Base-by-base conservation (phyloP, 2,113 vertebrate genomes). In the Thalassarche chlororhynchos region DNA sequence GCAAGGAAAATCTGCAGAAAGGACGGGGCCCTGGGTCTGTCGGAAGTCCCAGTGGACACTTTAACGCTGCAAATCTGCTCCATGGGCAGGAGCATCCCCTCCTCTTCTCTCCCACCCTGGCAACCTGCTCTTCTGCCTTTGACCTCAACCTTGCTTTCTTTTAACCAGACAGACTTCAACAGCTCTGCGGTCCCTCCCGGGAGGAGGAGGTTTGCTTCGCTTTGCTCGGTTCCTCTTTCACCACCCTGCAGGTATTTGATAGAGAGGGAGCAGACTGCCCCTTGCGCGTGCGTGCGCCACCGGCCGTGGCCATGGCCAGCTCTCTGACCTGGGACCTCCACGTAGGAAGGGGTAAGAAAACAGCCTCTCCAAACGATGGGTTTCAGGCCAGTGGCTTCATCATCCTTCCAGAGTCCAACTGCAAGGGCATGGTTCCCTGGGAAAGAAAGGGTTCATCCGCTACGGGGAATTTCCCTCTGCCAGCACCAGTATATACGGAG, bases 401-500 rank as follows among this genome's bases (percentile, higher is more conserved):
- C 25, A 16, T 18, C 64, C 64, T 87, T 78, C 66, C 26, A 26
- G 65, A 81, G n/a, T 28, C 51, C 55, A 47, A 9, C 38, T 23
- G 21, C n/a, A n/a, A 87, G 54, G 58, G 26, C 65, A 51, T 0
- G 2, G 60, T 32, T 83, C 23, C n/a, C 40, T 38, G 46, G 19
- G 64, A 75, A 77, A 77, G 10, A 31, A 38, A 0, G 0, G 28
- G 24, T 55, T 70, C 26, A 31, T 47, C 34, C 1, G 0, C n/a
- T 31, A 15, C 1, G 0, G 31, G 34, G 55, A 38, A 54, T 21
- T 76, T 64, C 38, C 75, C 31, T 85, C 57, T 69, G 36, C 40
- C 40, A 60, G 58, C 0, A 0, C 24, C 25, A 12, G 17, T 14
- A 6, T 3, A 17, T 38, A 8, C 2, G 1, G 58, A 89, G 52